These are phyloP conservation scores for Drosophila punjabiensis DNA, from an alignment of 1,140 invertebrate genomes.

Conservation along the genomic window DNA sequence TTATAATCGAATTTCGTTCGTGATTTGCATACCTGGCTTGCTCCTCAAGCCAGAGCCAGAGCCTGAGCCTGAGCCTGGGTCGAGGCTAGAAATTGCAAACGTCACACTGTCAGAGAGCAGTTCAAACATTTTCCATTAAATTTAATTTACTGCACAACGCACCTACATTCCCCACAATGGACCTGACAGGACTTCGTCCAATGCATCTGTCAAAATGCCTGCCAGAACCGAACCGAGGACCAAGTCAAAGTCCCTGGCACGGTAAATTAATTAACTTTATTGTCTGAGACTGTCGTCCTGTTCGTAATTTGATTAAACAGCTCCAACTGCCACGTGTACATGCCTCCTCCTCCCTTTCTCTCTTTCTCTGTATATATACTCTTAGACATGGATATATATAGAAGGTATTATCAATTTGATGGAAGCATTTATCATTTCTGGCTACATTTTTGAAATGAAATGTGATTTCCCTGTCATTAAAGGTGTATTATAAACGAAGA, in stretches of 20 bases:
- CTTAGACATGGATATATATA: conserved; percentile 1
- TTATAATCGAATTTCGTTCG: conserved; percentile 74
- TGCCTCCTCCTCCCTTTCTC: not conserved
- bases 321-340: conserved; percentile 37
- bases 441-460: conserved; percentile 9
- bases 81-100: conserved; percentile 51
- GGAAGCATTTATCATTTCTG: conserved; percentile 61
- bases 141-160: conserved; percentile 69
- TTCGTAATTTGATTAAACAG: conserved; percentile 73
- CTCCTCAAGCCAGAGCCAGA: conserved; percentile 9
- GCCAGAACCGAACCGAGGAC: conserved; percentile 16
- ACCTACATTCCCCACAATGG: conserved; percentile 11
- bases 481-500: not conserved
- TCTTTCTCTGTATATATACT: not conserved
- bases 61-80: not conserved
- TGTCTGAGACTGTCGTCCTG: conserved; percentile 46
- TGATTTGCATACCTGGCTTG: conserved; percentile 73
- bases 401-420: conserved; percentile 53
- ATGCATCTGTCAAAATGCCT: conserved; percentile 34
- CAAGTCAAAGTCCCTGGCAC: conserved; percentile 40
- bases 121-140: conserved; percentile 53
- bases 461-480: conserved; percentile 16
- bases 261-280: conserved; percentile 81
- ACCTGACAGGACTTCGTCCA: conserved; percentile 32
- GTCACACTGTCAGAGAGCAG: conserved; percentile 45